These are phyloP conservation scores for Buphagus erythrorhynchus DNA, from an alignment of 2,797 vertebrate genomes.

Conservation along the genomic window DNA sequence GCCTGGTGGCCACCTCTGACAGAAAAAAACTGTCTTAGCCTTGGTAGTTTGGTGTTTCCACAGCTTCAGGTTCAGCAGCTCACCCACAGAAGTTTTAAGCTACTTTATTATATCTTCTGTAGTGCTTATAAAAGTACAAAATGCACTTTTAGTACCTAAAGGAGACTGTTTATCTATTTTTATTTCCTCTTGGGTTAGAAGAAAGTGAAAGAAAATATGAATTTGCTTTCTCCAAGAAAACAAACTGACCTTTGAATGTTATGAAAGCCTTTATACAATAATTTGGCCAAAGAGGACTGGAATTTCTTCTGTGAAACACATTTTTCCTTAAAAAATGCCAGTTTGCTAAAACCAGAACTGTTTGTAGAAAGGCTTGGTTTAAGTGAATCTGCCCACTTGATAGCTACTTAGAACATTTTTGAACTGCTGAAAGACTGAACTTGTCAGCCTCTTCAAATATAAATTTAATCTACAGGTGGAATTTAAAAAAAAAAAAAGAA, in stretches of 20 bases:
- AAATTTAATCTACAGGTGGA: background rate
- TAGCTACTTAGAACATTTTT: background rate
- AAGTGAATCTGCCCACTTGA: background rate
- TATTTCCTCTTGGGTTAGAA: background rate
- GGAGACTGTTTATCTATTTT: background rate
- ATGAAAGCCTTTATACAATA: constrained; percentile 19
- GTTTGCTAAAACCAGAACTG: background rate
- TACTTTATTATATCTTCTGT: background rate
- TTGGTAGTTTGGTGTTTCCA: background rate
- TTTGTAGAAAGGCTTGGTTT: background rate
- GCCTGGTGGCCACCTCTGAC: fast-evolving
- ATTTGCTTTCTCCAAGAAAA: background rate
- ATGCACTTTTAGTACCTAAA: background rate
- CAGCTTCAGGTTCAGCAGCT: background rate
- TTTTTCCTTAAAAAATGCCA: constrained; percentile 50
- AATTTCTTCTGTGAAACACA: background rate
- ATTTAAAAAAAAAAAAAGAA: background rate
- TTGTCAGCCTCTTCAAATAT: background rate
- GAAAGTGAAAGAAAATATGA: background rate
- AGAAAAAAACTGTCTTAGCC: fast-evolving
- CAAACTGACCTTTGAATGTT: constrained; percentile 17
- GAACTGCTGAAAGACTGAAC: background rate
- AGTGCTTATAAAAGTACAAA: background rate
- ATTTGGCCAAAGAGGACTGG: background rate
- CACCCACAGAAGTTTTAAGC: background rate